Evolutionary conservation across 2,113 vertebrate genomes (phyloP), one percentile per base, ranked within the genome.

Genomic region (Formicarius rufipectus): DNA sequence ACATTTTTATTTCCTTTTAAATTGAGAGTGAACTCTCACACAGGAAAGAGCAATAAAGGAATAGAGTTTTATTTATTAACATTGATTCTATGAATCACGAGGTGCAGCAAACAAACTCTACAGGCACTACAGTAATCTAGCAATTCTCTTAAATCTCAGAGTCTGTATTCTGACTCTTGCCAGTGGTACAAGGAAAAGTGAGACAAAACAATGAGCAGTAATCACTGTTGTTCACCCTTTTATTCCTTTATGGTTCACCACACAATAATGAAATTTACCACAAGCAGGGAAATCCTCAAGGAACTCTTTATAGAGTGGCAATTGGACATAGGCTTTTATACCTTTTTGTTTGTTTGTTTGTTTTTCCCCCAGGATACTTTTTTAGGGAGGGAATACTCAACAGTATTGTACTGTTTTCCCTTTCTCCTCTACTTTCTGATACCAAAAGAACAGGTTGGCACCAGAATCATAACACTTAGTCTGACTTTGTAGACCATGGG

Each of bases 21-120:
- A 97, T 93, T 94, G 69, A 93, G 87, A 79, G 44, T 71, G 60
- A 97, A 90, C 81, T 59, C 58, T 96, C 80, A 94, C 88, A 84
- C 47, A 84, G 39, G 53, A 92, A 93, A 95, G 33, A 86, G 45
- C 88, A 95, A 96, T 95, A 92, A 95, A 84, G 64, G 59, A 89
- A 52, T 17, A 95, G 53, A 85, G 31, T 69, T 95, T 88, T 95
- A 77, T 95, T 95, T 96, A 94, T 93, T 94, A 96, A 2, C 84
- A 94, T 78, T 84, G 95, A 92, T 96, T 95, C 62, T 74, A 74
- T 12, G 27, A 91, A 93, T 96, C 71, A 87, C 66, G 39, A 40
- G n/a, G n/a, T 91, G 66, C 78, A 90, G n/a, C 39, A 94, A 96
- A 81, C 60, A 90, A 91, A 93, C 79, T 87, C 31, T 72, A 74